A percentile compares a stretch with the other conserved stretches of the same genome.
Evolutionary conservation across 2,113 vertebrate genomes (phyloP).

Genomic region (Monarcha castaneiventris): DNA sequence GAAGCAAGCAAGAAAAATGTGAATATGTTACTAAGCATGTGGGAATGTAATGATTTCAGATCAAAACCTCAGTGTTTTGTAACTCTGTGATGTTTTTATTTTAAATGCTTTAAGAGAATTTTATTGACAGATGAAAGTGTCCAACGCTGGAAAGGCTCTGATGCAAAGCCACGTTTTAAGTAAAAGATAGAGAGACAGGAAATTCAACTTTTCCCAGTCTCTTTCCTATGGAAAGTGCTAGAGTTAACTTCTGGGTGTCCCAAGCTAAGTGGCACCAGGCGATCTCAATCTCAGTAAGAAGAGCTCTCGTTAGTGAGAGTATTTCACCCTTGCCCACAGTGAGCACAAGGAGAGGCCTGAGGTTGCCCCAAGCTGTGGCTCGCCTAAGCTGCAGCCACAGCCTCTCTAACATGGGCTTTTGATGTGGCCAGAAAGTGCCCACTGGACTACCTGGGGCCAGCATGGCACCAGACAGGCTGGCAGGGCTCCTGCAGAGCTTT

Average conservation of each 20-base stretch:
- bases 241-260: neutral
- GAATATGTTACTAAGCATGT: neutral
- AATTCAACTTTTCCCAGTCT: neutral
- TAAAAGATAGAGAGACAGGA: neutral
- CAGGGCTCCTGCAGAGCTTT: neutral
- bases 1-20: neutral
- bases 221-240: neutral
- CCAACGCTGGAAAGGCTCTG: neutral
- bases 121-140: neutral
- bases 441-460: neutral
- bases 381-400: neutral
- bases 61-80: neutral
- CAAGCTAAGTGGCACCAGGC: neutral
- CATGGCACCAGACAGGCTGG: neutral
- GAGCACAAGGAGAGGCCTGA: neutral
- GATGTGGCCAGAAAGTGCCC: neutral
- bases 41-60: neutral
- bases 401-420: accelerated
- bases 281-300: neutral
- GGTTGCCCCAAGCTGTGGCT: neutral
- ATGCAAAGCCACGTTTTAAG: neutral
- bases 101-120: neutral
- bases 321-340: neutral
- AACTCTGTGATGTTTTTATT: neutral
- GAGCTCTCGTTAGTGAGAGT: neutral